A percentile compares a stretch with the other conserved stretches of the same genome.
Evolutionary conservation across 2,113 vertebrate species (phyloP).

Genomic region (Grammomys surdaster): DNA sequence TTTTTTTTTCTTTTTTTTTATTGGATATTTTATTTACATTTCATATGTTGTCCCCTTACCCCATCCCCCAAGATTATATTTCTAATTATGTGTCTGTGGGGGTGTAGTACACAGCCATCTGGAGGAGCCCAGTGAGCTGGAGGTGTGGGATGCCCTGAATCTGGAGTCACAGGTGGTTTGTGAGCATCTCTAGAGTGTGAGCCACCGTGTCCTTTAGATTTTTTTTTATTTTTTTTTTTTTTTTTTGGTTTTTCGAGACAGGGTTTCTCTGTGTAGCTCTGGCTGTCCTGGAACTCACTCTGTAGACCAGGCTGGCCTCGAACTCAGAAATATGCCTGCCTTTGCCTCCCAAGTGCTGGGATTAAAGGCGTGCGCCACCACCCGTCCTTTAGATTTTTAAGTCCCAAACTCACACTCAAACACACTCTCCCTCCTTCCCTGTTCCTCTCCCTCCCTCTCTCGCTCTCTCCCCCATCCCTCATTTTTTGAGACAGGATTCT

Average conservation of each 20-base stretch:
- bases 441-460: neutral
- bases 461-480: accelerated
- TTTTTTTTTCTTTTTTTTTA: too few species aligned
- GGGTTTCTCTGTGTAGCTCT: too few species aligned
- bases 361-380: too few species aligned
- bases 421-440: neutral
- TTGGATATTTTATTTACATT: too few species aligned
- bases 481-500: neutral
- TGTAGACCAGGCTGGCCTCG: too few species aligned
- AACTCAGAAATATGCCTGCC: too few species aligned
- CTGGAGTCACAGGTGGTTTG: neutral
- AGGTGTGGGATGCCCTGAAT: neutral
- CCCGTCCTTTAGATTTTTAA: neutral
- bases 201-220: neutral
- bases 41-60: too few species aligned
- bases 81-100: neutral
- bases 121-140: neutral
- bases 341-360: too few species aligned
- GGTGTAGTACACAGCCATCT: neutral
- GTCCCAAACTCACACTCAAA: neutral
- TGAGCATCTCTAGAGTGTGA: neutral
- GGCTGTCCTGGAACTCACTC: too few species aligned
- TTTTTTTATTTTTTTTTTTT: neutral
- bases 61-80: neutral
- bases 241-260: too few species aligned